A percentile compares a stretch with the other conserved stretches of the same genome.
Evolutionary conservation across 2,888 invertebrate species (phyloP).

Genomic region (Polyommatus icarus): DNA sequence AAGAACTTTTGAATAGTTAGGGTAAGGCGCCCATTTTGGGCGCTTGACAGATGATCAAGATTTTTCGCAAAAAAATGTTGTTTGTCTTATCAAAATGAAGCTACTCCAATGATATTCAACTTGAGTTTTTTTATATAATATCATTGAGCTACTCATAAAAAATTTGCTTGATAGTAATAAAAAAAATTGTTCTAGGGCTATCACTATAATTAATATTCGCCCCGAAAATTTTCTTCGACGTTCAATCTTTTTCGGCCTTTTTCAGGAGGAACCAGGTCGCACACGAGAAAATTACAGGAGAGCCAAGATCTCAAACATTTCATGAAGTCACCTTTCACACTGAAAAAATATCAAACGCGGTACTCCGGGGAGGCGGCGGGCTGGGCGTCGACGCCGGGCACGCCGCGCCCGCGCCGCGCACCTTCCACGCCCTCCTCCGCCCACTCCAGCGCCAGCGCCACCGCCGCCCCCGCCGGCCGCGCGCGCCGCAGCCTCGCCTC

Average conservation of each 20-base stretch:
- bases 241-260: conserved; percentile 27
- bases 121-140: too few species aligned
- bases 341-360: conserved; percentile 70
- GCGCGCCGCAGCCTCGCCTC: conserved; percentile 71
- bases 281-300: conserved; percentile 59
- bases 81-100: too few species aligned
- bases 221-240: not conserved
- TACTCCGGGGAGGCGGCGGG: conserved; percentile 58
- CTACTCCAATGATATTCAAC: too few species aligned
- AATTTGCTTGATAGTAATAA: too few species aligned
- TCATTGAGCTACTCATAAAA: too few species aligned
- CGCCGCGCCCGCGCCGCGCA: conserved; percentile 65
- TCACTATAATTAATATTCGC: not conserved
- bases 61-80: too few species aligned
- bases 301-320: conserved; percentile 68
- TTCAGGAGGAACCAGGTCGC: conserved; percentile 62
- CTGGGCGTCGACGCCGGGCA: conserved; percentile 65
- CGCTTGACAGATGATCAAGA: too few species aligned
- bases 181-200: too few species aligned
- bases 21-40: too few species aligned
- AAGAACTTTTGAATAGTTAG: too few species aligned
- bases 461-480: conserved; percentile 68
- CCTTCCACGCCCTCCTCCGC: conserved; percentile 72
- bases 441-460: conserved; percentile 67
- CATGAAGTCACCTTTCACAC: conserved; percentile 72